Evolutionary conservation across 2,888 invertebrate species (phyloP), one percentile per base, ranked within the genome.

Genomic region (Cantharis nigra): DNA sequence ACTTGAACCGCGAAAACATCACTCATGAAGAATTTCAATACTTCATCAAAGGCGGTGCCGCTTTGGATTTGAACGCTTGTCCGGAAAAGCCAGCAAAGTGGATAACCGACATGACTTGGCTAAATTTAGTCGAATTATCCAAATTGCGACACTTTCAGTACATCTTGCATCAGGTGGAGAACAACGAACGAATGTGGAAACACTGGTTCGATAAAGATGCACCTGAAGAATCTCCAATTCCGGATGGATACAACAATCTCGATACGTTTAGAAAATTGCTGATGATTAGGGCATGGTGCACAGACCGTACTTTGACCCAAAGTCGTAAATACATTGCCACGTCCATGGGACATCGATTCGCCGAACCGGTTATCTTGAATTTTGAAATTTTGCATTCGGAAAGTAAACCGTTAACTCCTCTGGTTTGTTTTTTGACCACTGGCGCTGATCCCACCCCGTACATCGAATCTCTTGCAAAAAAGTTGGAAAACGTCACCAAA

Each of bases 371-470:
- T 0, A 92, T 97, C 70, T 91, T 96, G 1, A 93, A 95, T 87
- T 91, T 95, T 85, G 95, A 96, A 87, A 90, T 89, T 74, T 91
- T 96, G 89, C 92, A 93, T 67, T 84, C 89, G 3, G 97, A 97
- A 87, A 95, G 96, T 65, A 90, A 93, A 72, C 91, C 93, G 5
- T 84, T 93, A 74, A 93, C 94, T 2, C 97, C 97, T 0, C 90
- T 97, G 83, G 91, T 96, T 79, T 96, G 96, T 78, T 94, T 97
- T 84, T 88, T 97, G 71, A 96, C 96, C 16, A 95, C 95, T 92
- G 97, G 97, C 0, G 95, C 96, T 0, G 97, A 97, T 89, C 97
- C 97, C 0, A 97, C 97, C 0, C 92, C 94, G 0, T 93, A 93
- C 78, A 97, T 97, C 73, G 96, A 96, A 86, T 90, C 90, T 16